phyloP scores from a whole-genome alignment of 2,113 vertebrate species.

The Charadrius vociferus region DNA sequence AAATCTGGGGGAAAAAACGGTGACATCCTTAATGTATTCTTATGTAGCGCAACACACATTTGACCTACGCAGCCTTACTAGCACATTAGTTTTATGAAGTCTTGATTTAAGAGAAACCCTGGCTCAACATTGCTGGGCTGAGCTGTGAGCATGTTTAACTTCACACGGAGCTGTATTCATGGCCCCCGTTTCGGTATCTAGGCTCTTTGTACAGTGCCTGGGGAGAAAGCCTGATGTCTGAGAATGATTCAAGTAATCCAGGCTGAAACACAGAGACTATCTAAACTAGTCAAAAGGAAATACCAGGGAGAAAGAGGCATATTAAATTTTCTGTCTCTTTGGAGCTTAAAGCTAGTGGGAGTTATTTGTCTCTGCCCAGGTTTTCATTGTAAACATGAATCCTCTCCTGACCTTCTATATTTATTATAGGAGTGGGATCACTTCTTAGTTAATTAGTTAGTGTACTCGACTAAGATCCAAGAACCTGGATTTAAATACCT shows the following conservation, averaged over 20 bases:
- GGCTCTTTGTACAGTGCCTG: not conserved
- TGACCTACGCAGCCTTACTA: not conserved
- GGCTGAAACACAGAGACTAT: not conserved
- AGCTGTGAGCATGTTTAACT: not conserved
- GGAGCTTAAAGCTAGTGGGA: not conserved
- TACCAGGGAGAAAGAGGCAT: not conserved
- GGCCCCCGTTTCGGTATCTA: not conserved
- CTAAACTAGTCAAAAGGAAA: not conserved
- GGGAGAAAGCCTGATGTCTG: not conserved
- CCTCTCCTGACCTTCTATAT: not conserved
- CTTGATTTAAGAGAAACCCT: not conserved
- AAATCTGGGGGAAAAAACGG: not conserved
- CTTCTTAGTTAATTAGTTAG: not conserved
- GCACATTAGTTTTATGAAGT: not conserved
- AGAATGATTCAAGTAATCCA: not conserved
- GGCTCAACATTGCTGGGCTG: not conserved
- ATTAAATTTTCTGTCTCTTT: not conserved
- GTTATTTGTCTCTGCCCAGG: not conserved
- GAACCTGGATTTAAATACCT: not conserved
- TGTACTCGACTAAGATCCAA: not conserved
- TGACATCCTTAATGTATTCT: not conserved
- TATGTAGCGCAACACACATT: accelerated
- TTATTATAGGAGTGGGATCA: not conserved
- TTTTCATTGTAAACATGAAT: not conserved
- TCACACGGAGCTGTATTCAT: not conserved